phyloP scores from a whole-genome alignment of 92 coral and sea anemone genomes.

The Siderastrea radians region DNA sequence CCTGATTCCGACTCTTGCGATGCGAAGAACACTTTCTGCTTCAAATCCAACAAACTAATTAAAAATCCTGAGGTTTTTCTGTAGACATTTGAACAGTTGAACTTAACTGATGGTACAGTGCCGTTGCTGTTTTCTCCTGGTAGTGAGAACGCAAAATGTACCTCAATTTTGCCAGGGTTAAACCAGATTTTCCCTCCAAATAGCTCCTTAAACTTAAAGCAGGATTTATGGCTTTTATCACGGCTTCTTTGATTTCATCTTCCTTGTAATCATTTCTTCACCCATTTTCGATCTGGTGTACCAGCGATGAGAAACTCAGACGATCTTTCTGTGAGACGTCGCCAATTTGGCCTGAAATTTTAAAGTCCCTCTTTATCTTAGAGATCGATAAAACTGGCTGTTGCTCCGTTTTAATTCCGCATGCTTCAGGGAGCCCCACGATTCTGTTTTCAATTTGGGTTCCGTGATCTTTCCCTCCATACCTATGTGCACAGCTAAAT shows the following conservation, averaged over 20 bases:
- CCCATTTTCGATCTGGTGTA: conserved; percentile 65
- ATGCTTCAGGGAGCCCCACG: neutral
- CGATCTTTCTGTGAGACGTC: conserved; percentile 65
- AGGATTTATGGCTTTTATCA: neutral
- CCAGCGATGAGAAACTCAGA: neutral
- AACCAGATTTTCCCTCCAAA: conserved; percentile 14
- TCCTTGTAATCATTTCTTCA: conserved; percentile 42
- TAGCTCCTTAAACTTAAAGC: neutral
- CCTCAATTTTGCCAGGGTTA: conserved; percentile 19
- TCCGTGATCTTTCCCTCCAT: neutral
- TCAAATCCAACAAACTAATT: conserved; percentile 1
- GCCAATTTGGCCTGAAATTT: conserved; percentile 22
- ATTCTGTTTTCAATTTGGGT: conserved; percentile 2
- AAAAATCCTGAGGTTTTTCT: conserved; percentile 7
- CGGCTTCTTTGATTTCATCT: conserved; percentile 47
- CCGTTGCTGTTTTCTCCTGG: neutral
- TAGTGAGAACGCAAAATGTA: conserved; percentile 17
- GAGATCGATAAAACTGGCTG: conserved; percentile 1
- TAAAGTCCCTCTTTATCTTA: conserved; percentile 34
- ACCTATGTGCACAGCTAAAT: neutral
- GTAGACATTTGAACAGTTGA: neutral
- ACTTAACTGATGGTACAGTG: conserved; percentile 14
- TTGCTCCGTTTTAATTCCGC: neutral
- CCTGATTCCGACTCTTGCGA: conserved; percentile 7
- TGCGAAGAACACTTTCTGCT: conserved; percentile 3